Evolutionary conservation across 2,888 invertebrate species (phyloP).

Genomic region (Sinhomidia bicolor): DNA sequence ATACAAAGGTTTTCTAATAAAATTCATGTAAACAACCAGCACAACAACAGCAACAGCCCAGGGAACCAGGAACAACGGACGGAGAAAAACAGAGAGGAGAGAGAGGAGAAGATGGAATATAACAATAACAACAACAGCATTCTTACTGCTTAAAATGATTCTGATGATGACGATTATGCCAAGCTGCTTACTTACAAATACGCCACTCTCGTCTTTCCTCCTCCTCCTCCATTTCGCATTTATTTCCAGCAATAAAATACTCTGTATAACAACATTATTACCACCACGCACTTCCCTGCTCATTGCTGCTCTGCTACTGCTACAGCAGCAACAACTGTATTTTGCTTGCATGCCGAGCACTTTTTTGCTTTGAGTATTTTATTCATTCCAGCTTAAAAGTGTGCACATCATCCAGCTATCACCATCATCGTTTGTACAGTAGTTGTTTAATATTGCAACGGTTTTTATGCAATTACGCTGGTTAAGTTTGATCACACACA

Average conservation of each 20-base stretch:
- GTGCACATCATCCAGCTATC: background rate
- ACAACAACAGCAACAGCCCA: background rate
- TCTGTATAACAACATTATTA: conserved; percentile 41
- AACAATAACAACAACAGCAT: background rate
- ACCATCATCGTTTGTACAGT: background rate
- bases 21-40: conserved; percentile 19
- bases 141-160: background rate
- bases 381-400: conserved; percentile 6
- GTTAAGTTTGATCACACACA: background rate
- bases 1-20: conserved; percentile 36
- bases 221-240: background rate
- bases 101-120: background rate
- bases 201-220: background rate
- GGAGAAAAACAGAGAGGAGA: too few relatives aligned
- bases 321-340: too few relatives aligned
- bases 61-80: too few relatives aligned
- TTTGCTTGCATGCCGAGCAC: too few relatives aligned
- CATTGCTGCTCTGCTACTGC: too few relatives aligned
- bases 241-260: conserved; percentile 48
- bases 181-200: conserved; percentile 16
- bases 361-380: background rate
- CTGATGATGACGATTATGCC: conserved; percentile 5
- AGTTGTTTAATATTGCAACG: background rate
- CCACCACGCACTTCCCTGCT: too few relatives aligned
- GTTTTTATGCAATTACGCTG: conserved; percentile 48